Percentiles rank a stretch among this genome's conserved stretches.
Conservation (phyloP, 2,113 vertebrate species). For the Eulemur rufifrons region DNA sequence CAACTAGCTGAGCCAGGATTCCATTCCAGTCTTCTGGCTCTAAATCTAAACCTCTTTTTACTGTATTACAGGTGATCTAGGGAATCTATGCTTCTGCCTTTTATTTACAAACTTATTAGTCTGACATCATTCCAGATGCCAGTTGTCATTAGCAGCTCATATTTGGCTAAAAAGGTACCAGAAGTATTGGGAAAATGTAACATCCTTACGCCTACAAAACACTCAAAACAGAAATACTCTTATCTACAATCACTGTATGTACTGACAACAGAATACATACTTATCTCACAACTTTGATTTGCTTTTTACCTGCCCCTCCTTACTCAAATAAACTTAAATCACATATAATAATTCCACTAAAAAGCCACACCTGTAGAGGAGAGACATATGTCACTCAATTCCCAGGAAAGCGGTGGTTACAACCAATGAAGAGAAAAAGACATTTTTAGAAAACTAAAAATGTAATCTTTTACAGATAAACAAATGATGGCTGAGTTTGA, state of each 20-base stretch:
- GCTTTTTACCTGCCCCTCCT: not conserved
- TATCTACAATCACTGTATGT: not conserved
- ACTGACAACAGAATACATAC: not conserved
- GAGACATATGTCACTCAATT: not conserved
- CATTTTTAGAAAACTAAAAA: not conserved
- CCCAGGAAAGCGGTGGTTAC: not conserved
- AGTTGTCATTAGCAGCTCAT: not conserved
- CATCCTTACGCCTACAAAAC: not conserved
- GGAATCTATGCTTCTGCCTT: not conserved
- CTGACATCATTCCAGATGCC: not conserved
- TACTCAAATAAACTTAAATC: not conserved
- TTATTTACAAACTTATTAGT: not conserved
- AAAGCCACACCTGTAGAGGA: not conserved
- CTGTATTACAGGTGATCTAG: not conserved
- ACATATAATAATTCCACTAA: not conserved
- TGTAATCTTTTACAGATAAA: not conserved
- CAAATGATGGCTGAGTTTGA: not conserved
- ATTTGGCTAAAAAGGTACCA: not conserved
- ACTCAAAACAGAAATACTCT: not conserved
- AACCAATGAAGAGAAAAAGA: not conserved
- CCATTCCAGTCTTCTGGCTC: not conserved
- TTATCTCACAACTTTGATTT: not conserved
- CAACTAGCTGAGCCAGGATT: not conserved
- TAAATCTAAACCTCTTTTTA: not conserved
- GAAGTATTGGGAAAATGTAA: not conserved